Conservation (phyloP, 2,797 vertebrate genomes). For the Passerculus sandwichensis region DNA sequence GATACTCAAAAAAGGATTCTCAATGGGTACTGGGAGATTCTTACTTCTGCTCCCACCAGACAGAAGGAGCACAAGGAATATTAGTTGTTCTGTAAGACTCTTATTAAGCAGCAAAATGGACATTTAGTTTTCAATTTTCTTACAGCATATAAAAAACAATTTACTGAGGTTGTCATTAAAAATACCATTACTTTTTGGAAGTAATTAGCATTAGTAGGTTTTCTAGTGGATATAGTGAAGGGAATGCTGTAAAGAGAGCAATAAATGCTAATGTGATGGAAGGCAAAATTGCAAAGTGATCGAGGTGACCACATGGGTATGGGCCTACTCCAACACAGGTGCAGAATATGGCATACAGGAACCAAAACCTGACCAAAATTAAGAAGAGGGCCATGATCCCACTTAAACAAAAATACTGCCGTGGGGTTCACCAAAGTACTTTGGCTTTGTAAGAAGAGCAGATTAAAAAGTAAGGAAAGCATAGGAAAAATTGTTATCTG, state of each 20-base stretch:
- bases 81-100: neutral
- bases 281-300: slow-evolving; percentile 2
- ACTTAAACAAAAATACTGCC: neutral
- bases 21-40: neutral
- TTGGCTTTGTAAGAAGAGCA: neutral
- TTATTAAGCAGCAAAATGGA: slow-evolving; percentile 28
- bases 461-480: neutral
- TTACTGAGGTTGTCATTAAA: slow-evolving; percentile 42
- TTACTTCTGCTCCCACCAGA: neutral
- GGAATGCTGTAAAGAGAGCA: neutral
- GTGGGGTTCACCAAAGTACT: neutral
- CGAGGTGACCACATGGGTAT: neutral
- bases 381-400: neutral
- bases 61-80: neutral
- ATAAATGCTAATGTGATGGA: slow-evolving; percentile 42
- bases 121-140: slow-evolving; percentile 33
- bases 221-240: neutral
- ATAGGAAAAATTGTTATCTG: neutral
- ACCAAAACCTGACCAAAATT: neutral
- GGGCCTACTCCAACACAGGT: neutral
- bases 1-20: neutral
- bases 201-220: slow-evolving; percentile 41
- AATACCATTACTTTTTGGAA: slow-evolving; percentile 45
- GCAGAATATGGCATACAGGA: neutral
- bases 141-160: slow-evolving; percentile 44